Evolutionary conservation across 2,888 invertebrate species (phyloP).

Genomic region (Eubasilissa splendida): DNA sequence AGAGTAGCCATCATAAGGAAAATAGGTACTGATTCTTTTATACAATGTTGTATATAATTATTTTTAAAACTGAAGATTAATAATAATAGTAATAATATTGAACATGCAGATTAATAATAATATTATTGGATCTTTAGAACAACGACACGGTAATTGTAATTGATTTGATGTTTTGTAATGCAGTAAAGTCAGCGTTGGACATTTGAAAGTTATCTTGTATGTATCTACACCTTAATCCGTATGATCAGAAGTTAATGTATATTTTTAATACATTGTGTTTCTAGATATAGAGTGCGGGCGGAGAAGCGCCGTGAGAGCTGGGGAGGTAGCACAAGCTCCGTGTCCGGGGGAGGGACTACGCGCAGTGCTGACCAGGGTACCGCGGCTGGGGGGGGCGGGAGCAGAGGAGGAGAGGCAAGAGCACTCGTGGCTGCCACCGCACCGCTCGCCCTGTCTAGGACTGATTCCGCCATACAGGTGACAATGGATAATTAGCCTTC

Average conservation of each 20-base stretch:
- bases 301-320: constrained; percentile 86
- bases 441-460: constrained; percentile 67
- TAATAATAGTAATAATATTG: too few relatives aligned
- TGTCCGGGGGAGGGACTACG: constrained; percentile 36
- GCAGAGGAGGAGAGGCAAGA: constrained; percentile 60
- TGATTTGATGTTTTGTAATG: too few relatives aligned
- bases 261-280: neutral
- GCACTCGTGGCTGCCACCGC: constrained; percentile 60
- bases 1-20: constrained; percentile 77
- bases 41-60: neutral
- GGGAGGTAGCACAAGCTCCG: constrained; percentile 62
- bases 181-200: too few relatives aligned
- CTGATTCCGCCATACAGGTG: constrained; percentile 71
- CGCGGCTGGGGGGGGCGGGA: constrained; percentile 68
- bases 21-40: constrained; percentile 75
- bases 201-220: too few relatives aligned
- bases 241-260: too few relatives aligned
- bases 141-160: too few relatives aligned
- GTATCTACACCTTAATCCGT: too few relatives aligned
- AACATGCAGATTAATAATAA: too few relatives aligned
- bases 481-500: neutral
- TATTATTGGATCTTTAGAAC: too few relatives aligned
- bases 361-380: constrained; percentile 61
- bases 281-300: constrained; percentile 76
- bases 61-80: too few relatives aligned